Evolutionary conservation across 2,113 vertebrate species (phyloP).

Genomic region (Oryzias melastigma): DNA sequence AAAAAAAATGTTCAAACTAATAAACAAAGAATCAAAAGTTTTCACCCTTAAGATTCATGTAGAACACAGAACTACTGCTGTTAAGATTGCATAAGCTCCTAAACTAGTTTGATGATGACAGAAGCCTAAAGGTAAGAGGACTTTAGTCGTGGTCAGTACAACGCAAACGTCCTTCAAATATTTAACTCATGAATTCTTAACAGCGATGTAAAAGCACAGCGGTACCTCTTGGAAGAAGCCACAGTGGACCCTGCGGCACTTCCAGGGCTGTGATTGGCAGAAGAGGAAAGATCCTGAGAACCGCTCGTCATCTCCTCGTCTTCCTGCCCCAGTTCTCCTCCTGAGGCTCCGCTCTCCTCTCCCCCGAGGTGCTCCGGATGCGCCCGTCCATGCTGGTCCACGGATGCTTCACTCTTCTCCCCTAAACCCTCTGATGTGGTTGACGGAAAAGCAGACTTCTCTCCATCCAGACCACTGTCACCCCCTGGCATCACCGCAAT

Average conservation of each 20-base stretch:
- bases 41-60: too few relatives aligned
- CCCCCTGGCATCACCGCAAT: slow-evolving; percentile 49
- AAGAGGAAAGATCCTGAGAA: slow-evolving; percentile 33
- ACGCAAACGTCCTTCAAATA: too few relatives aligned
- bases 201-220: neutral
- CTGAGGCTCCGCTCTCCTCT: slow-evolving; percentile 37
- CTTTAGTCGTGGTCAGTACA: too few relatives aligned
- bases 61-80: too few relatives aligned
- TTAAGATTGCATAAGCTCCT: too few relatives aligned
- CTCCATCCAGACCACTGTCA: slow-evolving; percentile 37
- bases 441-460: slow-evolving; percentile 31
- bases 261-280: slow-evolving; percentile 49
- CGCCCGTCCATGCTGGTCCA: neutral
- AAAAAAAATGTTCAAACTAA: too few relatives aligned
- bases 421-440: slow-evolving; percentile 8
- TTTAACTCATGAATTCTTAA: too few relatives aligned
- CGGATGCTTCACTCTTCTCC: slow-evolving; percentile 10
- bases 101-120: too few relatives aligned
- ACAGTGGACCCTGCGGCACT: slow-evolving; percentile 56
- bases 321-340: slow-evolving; percentile 51
- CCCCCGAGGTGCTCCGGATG: neutral
- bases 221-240: slow-evolving; percentile 76
- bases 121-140: too few relatives aligned
- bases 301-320: slow-evolving; percentile 52
- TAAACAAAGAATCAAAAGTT: too few relatives aligned